phyloP scores from a whole-genome alignment of 1,140 invertebrate species.

The Luehdorfia chinensis region DNA sequence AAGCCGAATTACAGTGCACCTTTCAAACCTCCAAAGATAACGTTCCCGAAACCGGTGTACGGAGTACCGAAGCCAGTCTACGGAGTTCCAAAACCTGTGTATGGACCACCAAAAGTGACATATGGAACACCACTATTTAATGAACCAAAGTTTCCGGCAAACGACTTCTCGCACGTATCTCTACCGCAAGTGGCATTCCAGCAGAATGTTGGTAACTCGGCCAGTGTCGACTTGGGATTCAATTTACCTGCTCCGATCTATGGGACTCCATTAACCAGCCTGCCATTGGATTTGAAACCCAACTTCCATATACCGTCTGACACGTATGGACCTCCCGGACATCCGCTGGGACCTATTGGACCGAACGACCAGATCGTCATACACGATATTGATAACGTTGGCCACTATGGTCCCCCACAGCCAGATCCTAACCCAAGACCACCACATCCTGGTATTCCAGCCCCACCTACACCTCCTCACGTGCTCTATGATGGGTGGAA shows the following conservation, averaged over 20 bases:
- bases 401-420: slow-evolving; percentile 78
- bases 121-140: slow-evolving; percentile 52
- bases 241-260: slow-evolving; percentile 73
- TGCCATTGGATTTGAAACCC: slow-evolving; percentile 72
- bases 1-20: slow-evolving; percentile 58
- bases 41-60: slow-evolving; percentile 50
- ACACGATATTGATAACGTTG: slow-evolving; percentile 44
- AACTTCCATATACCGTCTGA: slow-evolving; percentile 68
- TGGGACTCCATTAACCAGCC: slow-evolving; percentile 58
- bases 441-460: slow-evolving; percentile 81
- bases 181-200: slow-evolving; percentile 22
- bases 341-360: slow-evolving; percentile 51
- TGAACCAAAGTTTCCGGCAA: slow-evolving; percentile 40
- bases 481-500: slow-evolving; percentile 91
- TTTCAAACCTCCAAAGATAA: slow-evolving; percentile 55
- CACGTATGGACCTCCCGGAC: slow-evolving; percentile 68
- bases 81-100: slow-evolving; percentile 58
- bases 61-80: slow-evolving; percentile 74
- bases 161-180: slow-evolving; percentile 43
- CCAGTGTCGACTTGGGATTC: slow-evolving; percentile 59
- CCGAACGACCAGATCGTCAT: slow-evolving; percentile 58
- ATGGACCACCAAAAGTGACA: slow-evolving; percentile 44
- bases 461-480: slow-evolving; percentile 84
- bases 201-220: slow-evolving; percentile 24
- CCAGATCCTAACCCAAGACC: slow-evolving; percentile 73